Conservation (phyloP, 1,140 invertebrate genomes). For the Trypoxylus dichotomus region DNA sequence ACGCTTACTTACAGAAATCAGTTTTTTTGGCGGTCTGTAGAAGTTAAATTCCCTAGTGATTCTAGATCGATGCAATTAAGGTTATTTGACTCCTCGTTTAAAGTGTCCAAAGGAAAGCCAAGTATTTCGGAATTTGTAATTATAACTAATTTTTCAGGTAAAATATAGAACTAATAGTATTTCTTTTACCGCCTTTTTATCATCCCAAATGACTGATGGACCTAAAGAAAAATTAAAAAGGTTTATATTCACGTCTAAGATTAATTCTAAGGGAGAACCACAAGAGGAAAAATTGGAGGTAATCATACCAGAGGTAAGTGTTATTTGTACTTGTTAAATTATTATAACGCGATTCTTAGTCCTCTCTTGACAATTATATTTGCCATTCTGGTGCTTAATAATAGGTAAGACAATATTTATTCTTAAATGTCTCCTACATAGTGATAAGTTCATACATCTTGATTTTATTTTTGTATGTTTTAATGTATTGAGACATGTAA, state of each 20-base stretch:
- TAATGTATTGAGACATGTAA: too few relatives aligned
- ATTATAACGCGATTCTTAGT: conserved; percentile 32
- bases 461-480: too few relatives aligned
- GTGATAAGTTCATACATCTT: too few relatives aligned
- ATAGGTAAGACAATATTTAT: conserved; percentile 10
- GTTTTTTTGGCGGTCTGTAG: too few relatives aligned
- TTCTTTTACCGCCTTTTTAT: neutral
- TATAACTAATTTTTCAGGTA: conserved; percentile 2
- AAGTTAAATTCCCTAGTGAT: too few relatives aligned
- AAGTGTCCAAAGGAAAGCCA: conserved; percentile 62
- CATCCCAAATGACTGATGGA: conserved; percentile 69
- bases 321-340: neutral
- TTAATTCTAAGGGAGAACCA: conserved; percentile 58
- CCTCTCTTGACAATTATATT: conserved; percentile 20
- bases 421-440: too few relatives aligned
- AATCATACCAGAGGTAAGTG: conserved; percentile 71
- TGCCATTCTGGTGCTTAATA: neutral
- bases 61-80: too few relatives aligned
- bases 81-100: too few relatives aligned
- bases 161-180: conserved; percentile 1
- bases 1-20: too few relatives aligned
- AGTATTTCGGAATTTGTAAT: conserved; percentile 61
- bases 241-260: conserved; percentile 74
- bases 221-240: conserved; percentile 75
- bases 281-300: conserved; percentile 72